phyloP scores from a whole-genome alignment of 2,113 vertebrate species.

The Porphyrio hochstetteri region DNA sequence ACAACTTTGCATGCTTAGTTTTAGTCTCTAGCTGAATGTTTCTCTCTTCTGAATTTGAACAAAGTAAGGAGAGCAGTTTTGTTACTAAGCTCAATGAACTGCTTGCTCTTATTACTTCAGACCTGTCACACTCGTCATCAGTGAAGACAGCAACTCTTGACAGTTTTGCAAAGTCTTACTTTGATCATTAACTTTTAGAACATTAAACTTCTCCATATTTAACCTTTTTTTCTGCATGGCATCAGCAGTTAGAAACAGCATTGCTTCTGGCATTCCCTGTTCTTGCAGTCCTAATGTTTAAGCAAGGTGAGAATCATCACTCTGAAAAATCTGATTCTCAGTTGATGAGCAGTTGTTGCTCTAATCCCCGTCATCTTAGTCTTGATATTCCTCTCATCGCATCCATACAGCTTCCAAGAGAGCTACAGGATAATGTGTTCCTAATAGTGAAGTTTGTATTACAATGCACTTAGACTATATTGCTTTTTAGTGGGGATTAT shows the following conservation, averaged over 20 bases:
- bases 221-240: conserved; percentile 8
- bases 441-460: not conserved
- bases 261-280: not conserved
- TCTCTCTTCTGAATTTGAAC: conserved; percentile 2
- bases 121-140: conserved; percentile 4
- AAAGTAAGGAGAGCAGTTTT: conserved; percentile 37
- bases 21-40: conserved; percentile 21
- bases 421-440: not conserved
- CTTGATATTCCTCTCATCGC: not conserved
- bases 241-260: conserved; percentile 10
- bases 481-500: not conserved
- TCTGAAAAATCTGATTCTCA: not conserved
- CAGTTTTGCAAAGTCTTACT: conserved; percentile 48
- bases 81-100: conserved; percentile 40
- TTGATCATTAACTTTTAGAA: conserved; percentile 55
- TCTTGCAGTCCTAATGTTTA: not conserved
- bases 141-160: conserved; percentile 34
- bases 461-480: not conserved
- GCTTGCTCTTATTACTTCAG: conserved; percentile 57
- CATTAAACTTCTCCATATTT: conserved; percentile 41
- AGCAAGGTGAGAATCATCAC: not conserved
- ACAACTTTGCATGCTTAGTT: not conserved
- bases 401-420: not conserved
- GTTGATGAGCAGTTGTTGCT: not conserved
- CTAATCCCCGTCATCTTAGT: not conserved